Evolutionary conservation across 1,140 invertebrate genomes (phyloP).

Genomic region (Aplysia californica): DNA sequence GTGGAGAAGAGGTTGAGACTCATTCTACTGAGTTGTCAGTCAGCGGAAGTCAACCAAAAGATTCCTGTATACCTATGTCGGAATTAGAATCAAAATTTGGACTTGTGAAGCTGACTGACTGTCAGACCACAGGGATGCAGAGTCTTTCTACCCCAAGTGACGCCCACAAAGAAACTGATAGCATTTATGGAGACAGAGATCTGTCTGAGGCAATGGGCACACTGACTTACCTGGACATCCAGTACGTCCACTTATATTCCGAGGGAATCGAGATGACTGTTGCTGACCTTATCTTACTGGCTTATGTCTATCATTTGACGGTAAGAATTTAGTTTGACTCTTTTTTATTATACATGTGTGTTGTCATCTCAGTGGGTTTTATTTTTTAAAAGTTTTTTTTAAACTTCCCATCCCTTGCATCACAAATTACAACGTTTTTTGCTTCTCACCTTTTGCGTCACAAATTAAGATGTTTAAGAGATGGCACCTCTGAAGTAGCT

Average conservation of each 20-base stretch:
- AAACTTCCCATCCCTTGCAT: too few relatives aligned
- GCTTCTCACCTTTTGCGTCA: neutral
- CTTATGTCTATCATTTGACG: slow-evolving; percentile 77
- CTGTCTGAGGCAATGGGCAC: slow-evolving; percentile 30
- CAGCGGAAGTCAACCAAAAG: too few relatives aligned
- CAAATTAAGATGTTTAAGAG: neutral
- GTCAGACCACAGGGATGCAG: neutral
- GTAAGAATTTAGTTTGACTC: slow-evolving; percentile 41
- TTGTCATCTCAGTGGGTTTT: too few relatives aligned
- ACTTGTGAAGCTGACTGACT: neutral
- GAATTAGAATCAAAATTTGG: neutral
- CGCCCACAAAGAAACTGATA: neutral
- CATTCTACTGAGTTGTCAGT: neutral
- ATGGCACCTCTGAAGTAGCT: neutral
- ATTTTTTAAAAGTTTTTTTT: too few relatives aligned
- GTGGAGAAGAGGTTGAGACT: neutral
- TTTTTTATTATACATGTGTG: too few relatives aligned
- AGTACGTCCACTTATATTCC: slow-evolving; percentile 77
- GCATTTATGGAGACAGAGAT: slow-evolving; percentile 13
- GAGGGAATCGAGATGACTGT: slow-evolving; percentile 87
- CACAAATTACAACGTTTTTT: neutral
- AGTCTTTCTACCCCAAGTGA: neutral
- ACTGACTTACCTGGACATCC: slow-evolving; percentile 47
- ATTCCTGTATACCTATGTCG: neutral
- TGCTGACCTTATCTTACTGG: slow-evolving; percentile 85